Evolutionary conservation across 2,888 invertebrate genomes (phyloP).

Genomic region (Gastrophysa polygoni): DNA sequence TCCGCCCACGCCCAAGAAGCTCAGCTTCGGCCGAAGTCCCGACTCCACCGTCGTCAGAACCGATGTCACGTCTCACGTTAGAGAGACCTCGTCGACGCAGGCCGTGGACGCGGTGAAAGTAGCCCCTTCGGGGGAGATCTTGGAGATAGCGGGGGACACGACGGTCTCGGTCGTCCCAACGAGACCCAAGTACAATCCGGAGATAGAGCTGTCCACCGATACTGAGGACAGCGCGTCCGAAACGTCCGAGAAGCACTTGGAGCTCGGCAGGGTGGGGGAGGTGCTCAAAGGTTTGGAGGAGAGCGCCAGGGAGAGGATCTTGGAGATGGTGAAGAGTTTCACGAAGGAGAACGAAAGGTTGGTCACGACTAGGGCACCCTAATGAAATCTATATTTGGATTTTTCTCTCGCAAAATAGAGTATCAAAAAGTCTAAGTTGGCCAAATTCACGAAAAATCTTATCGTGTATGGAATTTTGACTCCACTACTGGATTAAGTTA

Average conservation of each 20-base stretch:
- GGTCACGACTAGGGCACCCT: too few relatives aligned
- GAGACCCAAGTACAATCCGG: constrained; percentile 59
- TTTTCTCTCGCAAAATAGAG: too few relatives aligned
- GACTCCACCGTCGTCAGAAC: constrained; percentile 20
- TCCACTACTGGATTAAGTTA: too few relatives aligned
- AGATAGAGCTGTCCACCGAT: constrained; percentile 74
- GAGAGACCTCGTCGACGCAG: constrained; percentile 25
- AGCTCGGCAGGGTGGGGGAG: constrained; percentile 51
- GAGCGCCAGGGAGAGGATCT: constrained; percentile 45
- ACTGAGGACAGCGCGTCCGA: constrained; percentile 67
- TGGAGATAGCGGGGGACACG: constrained; percentile 37
- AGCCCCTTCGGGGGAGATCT: constrained; percentile 22
- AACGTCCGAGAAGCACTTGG: constrained; percentile 50
- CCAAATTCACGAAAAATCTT: too few relatives aligned
- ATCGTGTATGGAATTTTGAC: too few relatives aligned
- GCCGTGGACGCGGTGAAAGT: constrained; percentile 23
- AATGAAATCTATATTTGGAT: too few relatives aligned
- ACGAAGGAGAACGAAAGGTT: constrained; percentile 51
- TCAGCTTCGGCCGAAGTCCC: constrained; percentile 44
- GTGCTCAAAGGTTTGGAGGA: constrained; percentile 46
- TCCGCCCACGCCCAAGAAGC: constrained; percentile 63
- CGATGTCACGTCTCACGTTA: constrained; percentile 26
- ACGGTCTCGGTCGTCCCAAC: constrained; percentile 52
- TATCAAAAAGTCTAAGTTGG: too few relatives aligned
- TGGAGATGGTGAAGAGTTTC: constrained; percentile 50